Evolutionary conservation across 2,888 invertebrate species (phyloP), one percentile per base, ranked within the genome.

Genomic region (Dioctria rufipes): DNA sequence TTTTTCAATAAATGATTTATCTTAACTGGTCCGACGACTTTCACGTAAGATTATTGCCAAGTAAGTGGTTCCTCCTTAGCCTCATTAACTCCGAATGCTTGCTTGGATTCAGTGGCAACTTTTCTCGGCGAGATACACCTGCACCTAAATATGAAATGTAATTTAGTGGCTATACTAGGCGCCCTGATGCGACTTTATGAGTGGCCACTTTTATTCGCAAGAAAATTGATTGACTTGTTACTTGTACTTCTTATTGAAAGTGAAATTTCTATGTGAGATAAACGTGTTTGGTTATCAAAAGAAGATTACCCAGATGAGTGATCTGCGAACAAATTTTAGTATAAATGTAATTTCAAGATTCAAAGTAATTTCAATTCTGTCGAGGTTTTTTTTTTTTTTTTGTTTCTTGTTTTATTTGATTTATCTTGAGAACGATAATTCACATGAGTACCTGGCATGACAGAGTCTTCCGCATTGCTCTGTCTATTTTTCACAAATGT

Each of bases 11-110:
- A 13, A 43, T 46, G 67, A 67, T 49, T 67, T 49, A 67, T 43
- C 42, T 8, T 13, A 11, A 65, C 67, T 8, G 43, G 67, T 67
- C 67, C 13, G 6, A 46, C 67, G 42, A 67, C 67, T 67, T 67
- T 67, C 67, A 67, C 67, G 67, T 43, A 67, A 13, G 43, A 67
- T 46, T 67, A 46, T 46, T 42, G 25, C 49, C 3, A 46, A 67
- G 43, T 65, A 4, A 66, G 66, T 46, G 25, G 46, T 67, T 46
- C 67, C 46, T 67, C 67, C 43, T 67, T 46, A 25, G 25, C 66
- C 13, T 42, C 66, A 66, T 66, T 13, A 43, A 43, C 43, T 40
- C 39, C 43, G 66, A 66, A 66, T 1, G 25, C 25, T 25, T 25
- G 25, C 25, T 25, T 25, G 25, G 25, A 25, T 25, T 25, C 25